Evolutionary conservation across 2,888 invertebrate genomes (phyloP).

Genomic region (Cephalotes varians): DNA sequence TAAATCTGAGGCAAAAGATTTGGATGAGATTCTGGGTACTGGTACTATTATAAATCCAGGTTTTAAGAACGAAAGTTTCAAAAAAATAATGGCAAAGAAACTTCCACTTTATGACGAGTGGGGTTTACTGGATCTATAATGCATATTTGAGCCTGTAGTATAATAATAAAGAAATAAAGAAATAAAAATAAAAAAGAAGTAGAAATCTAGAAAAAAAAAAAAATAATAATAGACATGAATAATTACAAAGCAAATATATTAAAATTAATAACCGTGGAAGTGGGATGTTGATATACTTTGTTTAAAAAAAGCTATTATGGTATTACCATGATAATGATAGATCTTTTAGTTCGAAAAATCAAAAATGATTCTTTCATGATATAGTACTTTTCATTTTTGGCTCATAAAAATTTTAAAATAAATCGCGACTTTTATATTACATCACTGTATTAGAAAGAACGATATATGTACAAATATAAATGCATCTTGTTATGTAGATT

Average conservation of each 20-base stretch:
- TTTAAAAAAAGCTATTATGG: background rate
- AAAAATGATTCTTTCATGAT: background rate
- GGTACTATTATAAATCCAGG: conserved; percentile 66
- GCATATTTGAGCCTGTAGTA: background rate
- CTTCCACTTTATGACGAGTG: conserved; percentile 73
- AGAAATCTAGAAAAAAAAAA: background rate
- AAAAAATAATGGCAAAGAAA: conserved; percentile 72
- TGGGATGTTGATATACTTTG: background rate
- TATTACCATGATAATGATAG: background rate
- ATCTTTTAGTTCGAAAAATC: background rate
- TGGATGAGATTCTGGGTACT: conserved; percentile 76
- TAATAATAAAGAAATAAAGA: too few relatives aligned
- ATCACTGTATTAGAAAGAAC: background rate
- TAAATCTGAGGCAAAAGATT: conserved; percentile 69
- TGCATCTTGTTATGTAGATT: too few relatives aligned
- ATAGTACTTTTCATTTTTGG: background rate
- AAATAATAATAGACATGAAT: background rate
- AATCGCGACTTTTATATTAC: too few relatives aligned
- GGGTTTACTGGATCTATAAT: conserved; percentile 76
- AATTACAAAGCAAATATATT: background rate
- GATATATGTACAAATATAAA: too few relatives aligned
- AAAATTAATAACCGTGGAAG: background rate
- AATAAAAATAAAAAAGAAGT: background rate
- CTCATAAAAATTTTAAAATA: background rate
- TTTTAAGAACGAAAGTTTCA: conserved; percentile 63